Percentiles rank a stretch among this genome's conserved stretches.
Conservation (phyloP, 2,113 vertebrate genomes). For the Cairina moschata region DNA sequence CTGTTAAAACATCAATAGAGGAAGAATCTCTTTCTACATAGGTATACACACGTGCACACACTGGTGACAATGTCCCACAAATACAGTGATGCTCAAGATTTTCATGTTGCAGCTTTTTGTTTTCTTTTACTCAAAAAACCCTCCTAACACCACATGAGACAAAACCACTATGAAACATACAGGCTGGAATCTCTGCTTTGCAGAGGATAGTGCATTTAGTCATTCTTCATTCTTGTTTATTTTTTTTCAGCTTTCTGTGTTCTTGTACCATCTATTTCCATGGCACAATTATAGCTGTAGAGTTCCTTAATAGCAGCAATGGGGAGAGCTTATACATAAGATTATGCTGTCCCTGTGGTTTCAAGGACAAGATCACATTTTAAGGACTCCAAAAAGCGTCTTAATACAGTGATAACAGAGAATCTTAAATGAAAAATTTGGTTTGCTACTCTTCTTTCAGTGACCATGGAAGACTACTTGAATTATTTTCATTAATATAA, state of each 20-base stretch:
- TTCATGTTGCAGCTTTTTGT: not conserved
- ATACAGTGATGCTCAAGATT: not conserved
- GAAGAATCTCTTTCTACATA: not conserved
- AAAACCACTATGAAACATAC: not conserved
- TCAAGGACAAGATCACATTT: not conserved
- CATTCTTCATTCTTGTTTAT: not conserved
- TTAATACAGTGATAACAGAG: not conserved
- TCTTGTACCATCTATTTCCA: not conserved
- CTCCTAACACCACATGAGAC: not conserved
- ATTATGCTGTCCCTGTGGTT: not conserved
- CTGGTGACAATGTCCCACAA: not conserved
- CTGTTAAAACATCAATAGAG: not conserved
- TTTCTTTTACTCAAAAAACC: not conserved
- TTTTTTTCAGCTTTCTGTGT: not conserved
- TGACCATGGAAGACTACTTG: not conserved
- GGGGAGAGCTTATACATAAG: not conserved
- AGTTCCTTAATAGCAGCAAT: not conserved
- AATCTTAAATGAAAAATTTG: not conserved
- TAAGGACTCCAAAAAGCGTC: not conserved
- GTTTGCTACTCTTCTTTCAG: not conserved
- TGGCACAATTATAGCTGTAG: not conserved
- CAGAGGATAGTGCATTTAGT: not conserved
- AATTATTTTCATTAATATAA: not conserved
- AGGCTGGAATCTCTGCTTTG: not conserved
- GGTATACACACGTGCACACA: rapidly evolving